These are phyloP conservation scores for Neopelma chrysocephalum DNA, from an alignment of 2,797 vertebrate genomes.

Conservation along the genomic window DNA sequence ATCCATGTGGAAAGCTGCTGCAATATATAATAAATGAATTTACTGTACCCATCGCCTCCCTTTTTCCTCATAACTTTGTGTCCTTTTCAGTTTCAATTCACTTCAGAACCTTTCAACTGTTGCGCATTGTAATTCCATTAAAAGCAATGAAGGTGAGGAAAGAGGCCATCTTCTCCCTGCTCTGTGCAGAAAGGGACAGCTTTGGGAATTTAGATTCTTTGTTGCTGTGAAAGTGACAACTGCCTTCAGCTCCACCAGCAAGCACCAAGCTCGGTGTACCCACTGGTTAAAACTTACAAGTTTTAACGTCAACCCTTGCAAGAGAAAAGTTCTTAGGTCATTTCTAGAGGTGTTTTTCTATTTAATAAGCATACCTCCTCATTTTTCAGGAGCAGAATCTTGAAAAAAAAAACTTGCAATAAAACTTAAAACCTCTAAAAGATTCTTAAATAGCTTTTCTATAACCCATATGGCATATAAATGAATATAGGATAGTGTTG, in stretches of 20 bases:
- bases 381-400: background rate
- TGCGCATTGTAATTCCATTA: background rate
- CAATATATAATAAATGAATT: background rate
- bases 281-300: background rate
- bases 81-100: background rate
- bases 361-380: constrained; percentile 38
- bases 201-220: background rate
- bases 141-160: background rate
- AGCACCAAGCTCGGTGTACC: background rate
- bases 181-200: background rate
- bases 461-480: constrained; percentile 43
- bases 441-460: constrained; percentile 27
- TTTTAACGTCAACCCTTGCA: background rate
- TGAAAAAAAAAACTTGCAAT: background rate
- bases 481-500: background rate
- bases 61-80: background rate
- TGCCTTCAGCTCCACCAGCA: background rate
- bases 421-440: constrained; percentile 38
- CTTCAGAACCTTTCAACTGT: background rate
- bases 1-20: background rate
- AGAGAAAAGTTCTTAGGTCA: background rate
- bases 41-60: background rate
- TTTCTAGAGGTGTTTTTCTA: constrained; percentile 23
- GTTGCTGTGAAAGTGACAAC: background rate
- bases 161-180: background rate